Percentiles rank a stretch among this genome's conserved stretches.
Conservation (phyloP, 1,140 invertebrate species). For the Sweltsa coloradensis region DNA sequence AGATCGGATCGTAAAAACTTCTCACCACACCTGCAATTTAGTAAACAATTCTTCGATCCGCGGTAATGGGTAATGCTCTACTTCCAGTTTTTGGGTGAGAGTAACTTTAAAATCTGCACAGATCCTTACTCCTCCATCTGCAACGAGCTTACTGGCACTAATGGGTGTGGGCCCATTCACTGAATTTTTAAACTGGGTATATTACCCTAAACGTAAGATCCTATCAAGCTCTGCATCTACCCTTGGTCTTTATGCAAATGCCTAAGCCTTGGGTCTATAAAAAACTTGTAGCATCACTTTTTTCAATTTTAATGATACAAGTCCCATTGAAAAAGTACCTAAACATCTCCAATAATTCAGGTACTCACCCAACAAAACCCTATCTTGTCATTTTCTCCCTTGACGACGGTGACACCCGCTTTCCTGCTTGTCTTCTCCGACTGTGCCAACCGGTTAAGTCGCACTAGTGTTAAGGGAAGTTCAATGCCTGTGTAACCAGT, state of each 20-base stretch:
- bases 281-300: not conserved
- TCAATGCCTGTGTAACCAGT: conserved; percentile 16
- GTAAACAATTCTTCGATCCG: conserved; percentile 18
- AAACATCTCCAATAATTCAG: not conserved
- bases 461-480: not conserved
- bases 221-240: conserved; percentile 3
- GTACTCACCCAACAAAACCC: not conserved
- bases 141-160: conserved; percentile 23
- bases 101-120: conserved; percentile 32
- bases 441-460: not conserved
- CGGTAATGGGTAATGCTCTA: conserved; percentile 17
- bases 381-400: not conserved
- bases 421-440: not conserved
- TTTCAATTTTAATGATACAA: not conserved
- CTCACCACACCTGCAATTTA: conserved; percentile 11
- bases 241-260: not conserved
- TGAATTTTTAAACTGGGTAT: conserved; percentile 12
- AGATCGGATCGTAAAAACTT: conserved; percentile 15
- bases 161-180: conserved; percentile 26
- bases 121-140: conserved; percentile 27
- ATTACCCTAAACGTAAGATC: not conserved
- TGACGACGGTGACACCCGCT: no score
- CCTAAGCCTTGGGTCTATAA: not conserved
- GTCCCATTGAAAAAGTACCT: not conserved
- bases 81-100: conserved; percentile 15